Base-by-base conservation (phyloP, 2,888 invertebrate genomes). In the Drosophila multiciliata region DNA sequence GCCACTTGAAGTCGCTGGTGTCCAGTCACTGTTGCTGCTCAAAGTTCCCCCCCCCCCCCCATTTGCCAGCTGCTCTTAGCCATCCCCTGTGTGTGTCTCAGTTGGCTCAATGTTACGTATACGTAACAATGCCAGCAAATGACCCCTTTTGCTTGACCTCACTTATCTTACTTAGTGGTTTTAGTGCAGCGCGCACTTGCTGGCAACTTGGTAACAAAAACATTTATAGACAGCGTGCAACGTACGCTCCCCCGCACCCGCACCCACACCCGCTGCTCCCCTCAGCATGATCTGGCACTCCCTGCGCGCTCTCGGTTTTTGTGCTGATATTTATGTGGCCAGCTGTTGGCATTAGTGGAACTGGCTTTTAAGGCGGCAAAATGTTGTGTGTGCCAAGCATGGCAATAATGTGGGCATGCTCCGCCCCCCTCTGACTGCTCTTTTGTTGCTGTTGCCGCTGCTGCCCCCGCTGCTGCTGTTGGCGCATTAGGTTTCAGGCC, bases 101-200 rank as follows among this genome's bases (percentile, higher is more conserved):
- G 63, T 61, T 40, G 64, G 63, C 29, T 33, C 57, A 29, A 59
- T 60, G 66, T 40, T 75, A 65, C 69, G 80, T 75, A 75, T 75
- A 73, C 66, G 73, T 79, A 76, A 71, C 80, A 87, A 82, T 82
- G 84, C 86, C 83, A 85, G 89, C 87, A 89, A 77, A 83, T 87
- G 87, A 84, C 89, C 90, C 87, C 87, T 87, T 90, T 90, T 82
- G 87, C 82, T 82, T 89, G 90, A 89, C 90, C 88, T 89, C 90
- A 90, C 88, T 89, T 90, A 89, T 90, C 87, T 89, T 89, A 86
- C 89, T 86, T 86, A 86, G 85, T 85, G 87, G 89, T 79, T 86
- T 87, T 89, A 85, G 75, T 84, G 68, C 74, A 73, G 78, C 82
- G 75, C 72, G 73, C 23, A 45, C 45, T 45, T 73, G 75, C 69